Conservation (phyloP, 2,797 vertebrate species). For the Phyllotis vaccarum region DNA sequence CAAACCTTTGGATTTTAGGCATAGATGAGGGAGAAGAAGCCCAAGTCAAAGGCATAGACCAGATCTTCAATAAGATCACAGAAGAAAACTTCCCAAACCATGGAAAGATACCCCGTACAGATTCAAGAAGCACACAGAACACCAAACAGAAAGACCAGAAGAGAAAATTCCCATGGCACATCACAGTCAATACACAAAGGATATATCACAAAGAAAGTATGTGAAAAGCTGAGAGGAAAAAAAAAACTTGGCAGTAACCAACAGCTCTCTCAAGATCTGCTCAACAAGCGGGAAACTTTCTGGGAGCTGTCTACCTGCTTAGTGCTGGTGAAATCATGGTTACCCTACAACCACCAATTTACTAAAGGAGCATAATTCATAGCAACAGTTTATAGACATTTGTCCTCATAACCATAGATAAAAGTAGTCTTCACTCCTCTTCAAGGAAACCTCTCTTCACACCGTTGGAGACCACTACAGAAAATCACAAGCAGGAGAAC, state of each 20-base stretch:
- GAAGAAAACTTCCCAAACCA: background rate
- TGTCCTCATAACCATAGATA: background rate
- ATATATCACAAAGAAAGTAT: background rate
- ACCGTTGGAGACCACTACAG: background rate
- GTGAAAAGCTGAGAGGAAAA: background rate
- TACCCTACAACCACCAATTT: background rate
- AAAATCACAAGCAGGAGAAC: background rate
- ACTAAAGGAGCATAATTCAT: background rate
- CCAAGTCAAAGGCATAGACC: background rate
- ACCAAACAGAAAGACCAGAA: background rate
- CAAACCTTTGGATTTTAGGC: background rate
- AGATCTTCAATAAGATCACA: background rate
- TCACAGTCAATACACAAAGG: background rate
- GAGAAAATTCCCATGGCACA: background rate
- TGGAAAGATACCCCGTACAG: background rate
- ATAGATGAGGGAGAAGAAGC: background rate
- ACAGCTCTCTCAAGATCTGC: background rate
- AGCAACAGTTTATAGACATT: background rate
- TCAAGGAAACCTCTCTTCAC: background rate
- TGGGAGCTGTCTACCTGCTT: background rate
- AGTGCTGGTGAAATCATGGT: background rate
- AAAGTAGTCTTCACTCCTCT: background rate
- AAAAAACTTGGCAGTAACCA: background rate
- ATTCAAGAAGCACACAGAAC: background rate
- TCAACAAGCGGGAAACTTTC: background rate